These are phyloP conservation scores for Fregetta grallaria DNA, from an alignment of 2,113 vertebrate genomes.

Conservation along the genomic window DNA sequence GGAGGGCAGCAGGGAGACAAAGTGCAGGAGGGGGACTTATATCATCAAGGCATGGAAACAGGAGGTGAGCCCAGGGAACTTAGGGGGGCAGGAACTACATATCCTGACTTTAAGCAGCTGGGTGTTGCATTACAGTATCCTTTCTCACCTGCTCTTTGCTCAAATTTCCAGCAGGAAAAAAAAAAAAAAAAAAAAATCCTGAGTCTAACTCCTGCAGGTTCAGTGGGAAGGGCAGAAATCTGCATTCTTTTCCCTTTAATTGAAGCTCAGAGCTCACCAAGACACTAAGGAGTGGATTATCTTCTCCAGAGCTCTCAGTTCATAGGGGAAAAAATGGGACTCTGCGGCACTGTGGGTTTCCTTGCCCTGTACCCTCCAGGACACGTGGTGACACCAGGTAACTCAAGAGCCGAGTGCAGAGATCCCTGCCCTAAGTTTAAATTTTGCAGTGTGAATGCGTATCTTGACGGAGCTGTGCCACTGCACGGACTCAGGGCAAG, in stretches of 20 bases:
- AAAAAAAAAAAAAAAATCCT: too few species aligned
- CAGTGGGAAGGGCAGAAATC: neutral
- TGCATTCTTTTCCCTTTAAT: neutral
- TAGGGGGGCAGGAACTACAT: neutral
- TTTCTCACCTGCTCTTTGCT: neutral
- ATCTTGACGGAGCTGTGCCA: neutral
- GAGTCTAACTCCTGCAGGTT: neutral
- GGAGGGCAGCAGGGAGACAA: slow-evolving; percentile 15
- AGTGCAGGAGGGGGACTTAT: neutral
- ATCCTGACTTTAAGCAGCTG: neutral
- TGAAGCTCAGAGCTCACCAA: neutral
- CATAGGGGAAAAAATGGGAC: neutral
- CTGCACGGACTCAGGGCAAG: neutral
- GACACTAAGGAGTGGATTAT: neutral
- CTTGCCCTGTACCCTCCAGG: neutral
- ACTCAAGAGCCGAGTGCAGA: neutral
- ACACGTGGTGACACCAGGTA: neutral
- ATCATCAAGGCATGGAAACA: neutral
- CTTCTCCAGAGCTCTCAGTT: neutral
- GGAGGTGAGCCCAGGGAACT: neutral
- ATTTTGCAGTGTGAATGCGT: fast-evolving
- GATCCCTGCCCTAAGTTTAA: neutral
- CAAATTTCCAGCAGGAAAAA: neutral
- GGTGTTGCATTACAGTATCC: neutral
- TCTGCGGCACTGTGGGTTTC: neutral